Evolutionary conservation across 1,140 invertebrate genomes (phyloP).

Genomic region (Antheraea pernyi): DNA sequence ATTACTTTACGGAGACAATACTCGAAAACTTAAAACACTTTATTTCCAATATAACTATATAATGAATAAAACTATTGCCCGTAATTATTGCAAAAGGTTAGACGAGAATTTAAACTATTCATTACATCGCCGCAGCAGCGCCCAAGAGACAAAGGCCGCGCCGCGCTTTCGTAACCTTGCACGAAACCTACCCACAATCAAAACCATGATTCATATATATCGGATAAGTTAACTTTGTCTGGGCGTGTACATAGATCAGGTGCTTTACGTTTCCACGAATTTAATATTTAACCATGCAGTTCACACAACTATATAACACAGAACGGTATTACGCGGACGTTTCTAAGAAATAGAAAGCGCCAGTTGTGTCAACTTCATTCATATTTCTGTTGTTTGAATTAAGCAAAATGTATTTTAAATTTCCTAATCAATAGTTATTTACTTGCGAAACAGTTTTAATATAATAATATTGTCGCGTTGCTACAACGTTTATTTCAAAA

Average conservation of each 20-base stretch:
- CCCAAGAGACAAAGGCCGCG: slow-evolving; percentile 26
- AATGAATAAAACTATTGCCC: neutral
- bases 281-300: neutral
- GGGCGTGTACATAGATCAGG: slow-evolving; percentile 5
- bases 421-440: neutral
- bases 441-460: neutral
- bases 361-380: slow-evolving; percentile 11
- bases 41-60: too few species aligned
- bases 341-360: slow-evolving; percentile 13
- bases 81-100: neutral
- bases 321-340: neutral
- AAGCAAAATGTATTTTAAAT: neutral
- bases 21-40: too few species aligned
- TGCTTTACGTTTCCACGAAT: slow-evolving; percentile 6
- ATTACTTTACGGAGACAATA: too few species aligned
- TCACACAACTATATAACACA: neutral
- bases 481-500: neutral
- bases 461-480: neutral
- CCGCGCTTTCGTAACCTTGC: slow-evolving; percentile 32
- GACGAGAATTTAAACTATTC: slow-evolving; percentile 18
- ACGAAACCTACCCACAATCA: slow-evolving; percentile 20
- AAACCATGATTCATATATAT: slow-evolving; percentile 25
- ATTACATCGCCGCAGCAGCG: slow-evolving; percentile 9
- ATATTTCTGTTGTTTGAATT: neutral
- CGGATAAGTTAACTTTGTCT: slow-evolving; percentile 6